These are phyloP conservation scores for Panthera leo DNA, from an alignment of 2,113 vertebrate species.

Conservation along the genomic window DNA sequence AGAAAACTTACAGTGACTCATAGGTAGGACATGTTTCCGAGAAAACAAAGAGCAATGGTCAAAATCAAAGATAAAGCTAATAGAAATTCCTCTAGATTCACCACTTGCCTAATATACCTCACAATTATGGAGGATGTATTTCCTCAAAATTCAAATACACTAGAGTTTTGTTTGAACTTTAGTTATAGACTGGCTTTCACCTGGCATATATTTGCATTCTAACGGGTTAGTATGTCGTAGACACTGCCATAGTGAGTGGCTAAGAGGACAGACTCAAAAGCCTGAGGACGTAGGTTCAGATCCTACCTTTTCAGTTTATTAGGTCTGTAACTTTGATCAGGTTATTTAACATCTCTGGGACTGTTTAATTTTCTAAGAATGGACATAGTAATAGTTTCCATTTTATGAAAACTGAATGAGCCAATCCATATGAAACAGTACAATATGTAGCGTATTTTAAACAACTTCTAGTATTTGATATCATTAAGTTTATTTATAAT, in stretches of 20 bases:
- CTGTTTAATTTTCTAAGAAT: neutral
- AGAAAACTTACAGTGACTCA: neutral
- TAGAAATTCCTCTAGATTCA: neutral
- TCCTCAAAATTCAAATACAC: neutral
- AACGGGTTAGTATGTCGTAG: neutral
- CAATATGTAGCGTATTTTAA: neutral
- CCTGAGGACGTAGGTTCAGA: neutral
- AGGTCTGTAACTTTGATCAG: neutral
- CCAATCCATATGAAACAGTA: neutral
- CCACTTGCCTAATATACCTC: neutral
- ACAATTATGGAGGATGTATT: neutral
- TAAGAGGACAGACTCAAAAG: neutral
- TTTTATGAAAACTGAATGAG: neutral
- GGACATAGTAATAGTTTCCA: neutral
- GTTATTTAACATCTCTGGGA: neutral
- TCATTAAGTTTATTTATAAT: neutral
- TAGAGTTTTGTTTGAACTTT: neutral
- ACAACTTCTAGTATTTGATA: neutral
- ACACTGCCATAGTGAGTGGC: neutral
- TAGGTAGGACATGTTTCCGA: neutral
- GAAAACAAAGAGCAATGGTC: neutral
- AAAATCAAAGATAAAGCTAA: neutral
- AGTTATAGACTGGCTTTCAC: neutral
- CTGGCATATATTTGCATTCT: neutral
- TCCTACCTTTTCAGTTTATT: neutral